Conservation (phyloP, 2,888 invertebrate species). For the Ptilodon capucinus region DNA sequence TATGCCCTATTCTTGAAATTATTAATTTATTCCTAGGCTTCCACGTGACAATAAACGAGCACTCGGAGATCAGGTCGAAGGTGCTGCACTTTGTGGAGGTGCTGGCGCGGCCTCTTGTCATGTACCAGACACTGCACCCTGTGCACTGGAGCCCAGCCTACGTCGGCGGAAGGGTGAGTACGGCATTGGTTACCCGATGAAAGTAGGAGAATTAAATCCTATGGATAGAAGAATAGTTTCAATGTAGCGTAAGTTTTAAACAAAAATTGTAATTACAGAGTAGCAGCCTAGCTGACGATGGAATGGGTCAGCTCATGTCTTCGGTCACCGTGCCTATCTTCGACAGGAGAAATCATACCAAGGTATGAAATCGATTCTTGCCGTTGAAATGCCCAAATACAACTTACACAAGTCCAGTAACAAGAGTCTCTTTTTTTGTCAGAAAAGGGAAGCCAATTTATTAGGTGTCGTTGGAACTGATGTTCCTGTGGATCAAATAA, state of each 20-base stretch:
- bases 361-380: too few relatives aligned
- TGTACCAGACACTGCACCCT: constrained; percentile 95
- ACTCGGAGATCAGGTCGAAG: constrained; percentile 94
- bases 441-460: constrained; percentile 94
- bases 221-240: too few relatives aligned
- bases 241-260: too few relatives aligned
- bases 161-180: constrained; percentile 89
- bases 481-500: constrained; percentile 97
- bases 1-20: too few relatives aligned
- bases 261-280: constrained; percentile 72
- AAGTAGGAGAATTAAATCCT: too few relatives aligned
- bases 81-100: constrained; percentile 97
- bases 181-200: neutral
- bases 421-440: constrained; percentile 42
- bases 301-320: constrained; percentile 93
- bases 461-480: constrained; percentile 99
- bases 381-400: too few relatives aligned
- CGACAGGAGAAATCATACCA: constrained; percentile 94
- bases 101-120: constrained; percentile 97
- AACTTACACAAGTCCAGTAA: too few relatives aligned
- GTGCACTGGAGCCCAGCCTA: constrained; percentile 98
- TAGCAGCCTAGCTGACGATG: constrained; percentile 85
- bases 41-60: constrained; percentile 93
- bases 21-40: constrained; percentile 84
- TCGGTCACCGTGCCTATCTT: constrained; percentile 97